Base-by-base conservation (phyloP, 2,888 invertebrate genomes). In the Drosophila maculinotata region DNA sequence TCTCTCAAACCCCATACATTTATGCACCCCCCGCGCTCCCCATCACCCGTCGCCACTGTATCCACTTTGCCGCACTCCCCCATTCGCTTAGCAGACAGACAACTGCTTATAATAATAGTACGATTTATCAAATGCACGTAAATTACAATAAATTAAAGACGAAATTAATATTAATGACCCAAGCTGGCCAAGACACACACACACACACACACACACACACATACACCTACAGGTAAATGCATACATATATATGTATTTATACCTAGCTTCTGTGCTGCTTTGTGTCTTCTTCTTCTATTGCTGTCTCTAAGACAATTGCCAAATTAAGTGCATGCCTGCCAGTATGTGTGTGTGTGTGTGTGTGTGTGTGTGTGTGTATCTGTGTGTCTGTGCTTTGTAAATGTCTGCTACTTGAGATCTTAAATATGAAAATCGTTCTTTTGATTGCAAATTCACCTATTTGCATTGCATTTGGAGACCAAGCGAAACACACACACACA, bases 41-140 rank as follows among this genome's bases (percentile, higher is more conserved):
- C 3, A 3, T 7, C n/a, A 1, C 35, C 4, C 20, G 12, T 0
- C 5, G 5, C 2, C 35, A 0, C n/a, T 1, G n/a, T n/a, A 2
- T 4, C n/a, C 3, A 4, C 7, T 3, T n/a, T 23, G 45, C 14
- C 63, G n/a, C 23, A 15, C 8, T 12, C 28, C n/a, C 9, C 8
- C 14, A 20, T 35, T 5, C 15, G 36, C 25, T n/a, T 1, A 15
- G 53, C 48, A 33, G 57, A 30, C 68, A 62, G 59, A 48, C 66
- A 70, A 70, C 87, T 84, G 87, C 75, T 81, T 84, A 80, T 83
- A 81, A 81, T 87, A 81, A 81, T 87, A 84, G 80, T 75, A 67
- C 87, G 81, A 81, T 81, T 81, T 81, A 87, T 83, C 87, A 83
- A 83, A 87, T 78, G 86, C 82, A 85, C 85, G 86, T 83, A 81